phyloP scores from a whole-genome alignment of 2,797 vertebrate genomes.

The Danio choprae region DNA sequence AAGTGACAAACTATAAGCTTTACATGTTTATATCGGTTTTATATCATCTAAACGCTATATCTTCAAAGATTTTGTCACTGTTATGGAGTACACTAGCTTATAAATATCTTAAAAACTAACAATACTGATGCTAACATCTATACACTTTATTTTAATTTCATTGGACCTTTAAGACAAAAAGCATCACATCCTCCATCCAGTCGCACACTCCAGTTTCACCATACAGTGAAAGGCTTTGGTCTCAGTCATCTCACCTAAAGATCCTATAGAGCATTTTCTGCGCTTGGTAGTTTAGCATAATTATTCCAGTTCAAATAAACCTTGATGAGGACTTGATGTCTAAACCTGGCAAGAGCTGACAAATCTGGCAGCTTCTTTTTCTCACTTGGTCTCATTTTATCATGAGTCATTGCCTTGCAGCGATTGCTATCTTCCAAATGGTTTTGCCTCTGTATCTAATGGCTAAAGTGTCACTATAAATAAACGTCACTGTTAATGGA shows the following conservation, averaged over 20 bases:
- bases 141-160: too few relatives aligned
- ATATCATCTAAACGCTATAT: too few relatives aligned
- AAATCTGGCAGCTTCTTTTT: conserved; percentile 52
- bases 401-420: conserved; percentile 55
- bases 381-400: conserved; percentile 47
- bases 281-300: conserved; percentile 35
- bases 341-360: conserved; percentile 54
- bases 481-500: conserved; percentile 35
- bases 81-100: too few relatives aligned
- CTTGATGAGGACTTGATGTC: conserved; percentile 54
- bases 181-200: background rate
- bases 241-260: conserved; percentile 36
- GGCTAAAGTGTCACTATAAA: conserved; percentile 58
- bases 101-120: too few relatives aligned
- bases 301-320: conserved; percentile 57
- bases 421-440: conserved; percentile 50
- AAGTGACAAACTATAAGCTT: too few relatives aligned
- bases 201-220: too few relatives aligned
- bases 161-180: background rate
- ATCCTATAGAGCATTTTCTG: conserved; percentile 26
- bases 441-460: conserved; percentile 57
- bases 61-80: too few relatives aligned
- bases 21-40: too few relatives aligned
- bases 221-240: conserved; percentile 13
- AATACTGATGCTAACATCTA: too few relatives aligned